Conservation (phyloP, 2,797 vertebrate genomes). For the Dromococcyx pavoninus region DNA sequence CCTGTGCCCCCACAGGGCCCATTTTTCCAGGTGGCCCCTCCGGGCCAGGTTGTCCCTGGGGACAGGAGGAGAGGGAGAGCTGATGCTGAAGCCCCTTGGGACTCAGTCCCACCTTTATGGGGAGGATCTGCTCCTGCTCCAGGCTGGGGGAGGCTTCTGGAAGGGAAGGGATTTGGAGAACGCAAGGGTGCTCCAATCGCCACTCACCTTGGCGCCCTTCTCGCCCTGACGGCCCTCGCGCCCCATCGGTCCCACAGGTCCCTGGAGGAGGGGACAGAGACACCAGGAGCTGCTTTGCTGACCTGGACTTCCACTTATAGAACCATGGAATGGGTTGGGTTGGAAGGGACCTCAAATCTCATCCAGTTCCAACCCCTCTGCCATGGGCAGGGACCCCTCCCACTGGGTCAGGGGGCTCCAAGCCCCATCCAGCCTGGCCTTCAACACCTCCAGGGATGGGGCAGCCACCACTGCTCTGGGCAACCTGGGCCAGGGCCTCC, state of each 20-base stretch:
- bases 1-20: constrained; percentile 86
- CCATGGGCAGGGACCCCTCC: too few species aligned
- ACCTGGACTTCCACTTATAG: not conserved
- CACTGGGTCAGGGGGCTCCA: too few species aligned
- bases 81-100: too few species aligned
- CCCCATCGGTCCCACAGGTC: constrained; percentile 78
- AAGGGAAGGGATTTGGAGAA: not conserved
- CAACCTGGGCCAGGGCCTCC: too few species aligned
- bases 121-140: not conserved
- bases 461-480: too few species aligned
- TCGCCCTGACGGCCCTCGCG: constrained; percentile 85
- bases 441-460: too few species aligned
- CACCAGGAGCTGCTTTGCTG: fast-evolving
- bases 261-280: constrained; percentile 68
- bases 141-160: not conserved
- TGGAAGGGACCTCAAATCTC: too few species aligned
- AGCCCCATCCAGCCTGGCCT: too few species aligned
- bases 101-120: not conserved
- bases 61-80: not conserved
- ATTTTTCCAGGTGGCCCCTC: constrained; percentile 82
- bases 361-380: too few species aligned
- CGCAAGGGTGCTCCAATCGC: fast-evolving
- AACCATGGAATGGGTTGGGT: too few species aligned
- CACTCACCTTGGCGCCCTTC: constrained; percentile 85
- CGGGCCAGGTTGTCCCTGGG: constrained; percentile 81